Percentiles rank a stretch among this genome's conserved stretches.
phyloP scores from a whole-genome alignment of 1,140 invertebrate genomes.

The Drosophila nebulosa region DNA sequence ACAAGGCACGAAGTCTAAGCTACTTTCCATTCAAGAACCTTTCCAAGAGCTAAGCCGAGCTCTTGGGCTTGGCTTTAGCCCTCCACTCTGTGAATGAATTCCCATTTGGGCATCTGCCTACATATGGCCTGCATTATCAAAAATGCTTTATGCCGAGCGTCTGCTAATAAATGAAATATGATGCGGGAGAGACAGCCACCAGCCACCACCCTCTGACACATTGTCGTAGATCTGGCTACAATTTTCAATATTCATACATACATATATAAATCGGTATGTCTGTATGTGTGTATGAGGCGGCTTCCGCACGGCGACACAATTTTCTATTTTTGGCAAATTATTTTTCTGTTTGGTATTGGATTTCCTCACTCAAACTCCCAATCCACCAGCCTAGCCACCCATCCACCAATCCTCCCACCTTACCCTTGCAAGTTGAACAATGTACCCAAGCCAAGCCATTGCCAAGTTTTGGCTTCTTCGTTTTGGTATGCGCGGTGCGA shows the following conservation, averaged over 20 bases:
- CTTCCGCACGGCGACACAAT: conserved; percentile 63
- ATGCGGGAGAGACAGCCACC: conserved; percentile 37
- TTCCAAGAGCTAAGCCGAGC: too few relatives aligned
- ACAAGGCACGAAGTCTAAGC: conserved; percentile 57
- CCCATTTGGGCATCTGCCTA: conserved; percentile 66
- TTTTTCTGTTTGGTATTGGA: conserved; percentile 69
- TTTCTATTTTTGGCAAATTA: conserved; percentile 79
- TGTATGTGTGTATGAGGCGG: not conserved
- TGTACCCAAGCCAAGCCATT: not conserved
- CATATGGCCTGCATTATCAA: conserved; percentile 78
- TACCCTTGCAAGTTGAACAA: not conserved
- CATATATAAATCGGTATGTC: conserved; percentile 1
- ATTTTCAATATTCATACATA: too few relatives aligned
- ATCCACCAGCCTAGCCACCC: conserved; percentile 17
- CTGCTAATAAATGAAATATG: conserved; percentile 81
- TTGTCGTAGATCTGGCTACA: conserved; percentile 72
- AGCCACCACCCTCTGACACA: conserved; percentile 18
- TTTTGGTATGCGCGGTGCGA: conserved; percentile 79
- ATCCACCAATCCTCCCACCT: not conserved
- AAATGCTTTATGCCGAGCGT: conserved; percentile 41
- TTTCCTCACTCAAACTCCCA: conserved; percentile 37
- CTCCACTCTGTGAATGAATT: conserved; percentile 43
- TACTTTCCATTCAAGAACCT: conserved; percentile 52
- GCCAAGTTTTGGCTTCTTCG: not conserved
- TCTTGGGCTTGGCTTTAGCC: too few relatives aligned